These are phyloP conservation scores for Dreissena rostriformis DNA, from an alignment of 1,140 invertebrate genomes.

Conservation along the genomic window DNA sequence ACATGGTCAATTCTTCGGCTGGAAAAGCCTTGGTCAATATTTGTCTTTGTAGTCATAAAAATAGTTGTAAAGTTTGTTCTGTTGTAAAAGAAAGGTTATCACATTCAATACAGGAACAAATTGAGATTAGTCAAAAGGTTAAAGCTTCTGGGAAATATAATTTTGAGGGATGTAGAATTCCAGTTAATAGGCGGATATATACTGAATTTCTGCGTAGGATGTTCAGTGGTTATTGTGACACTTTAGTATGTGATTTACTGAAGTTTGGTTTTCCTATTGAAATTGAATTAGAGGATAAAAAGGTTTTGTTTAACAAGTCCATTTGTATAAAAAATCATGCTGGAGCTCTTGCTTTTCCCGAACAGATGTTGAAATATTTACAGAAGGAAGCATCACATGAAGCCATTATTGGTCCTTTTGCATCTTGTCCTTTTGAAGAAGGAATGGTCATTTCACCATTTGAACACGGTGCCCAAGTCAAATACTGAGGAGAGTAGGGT, in stretches of 20 bases:
- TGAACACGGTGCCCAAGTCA: conserved; percentile 16
- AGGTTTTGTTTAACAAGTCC: background rate
- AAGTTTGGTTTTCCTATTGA: conserved; percentile 28
- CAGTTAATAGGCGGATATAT: background rate
- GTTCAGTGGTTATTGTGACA: conserved; percentile 6
- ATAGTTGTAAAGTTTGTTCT: background rate
- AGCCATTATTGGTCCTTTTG: conserved; percentile 19
- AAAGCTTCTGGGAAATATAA: background rate
- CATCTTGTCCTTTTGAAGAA: background rate
- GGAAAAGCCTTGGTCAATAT: no score
- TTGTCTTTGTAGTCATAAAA: background rate
- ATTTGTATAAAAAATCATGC: conserved; percentile 22
- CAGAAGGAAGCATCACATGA: background rate
- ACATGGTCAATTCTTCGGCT: no score
- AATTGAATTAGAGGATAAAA: background rate
- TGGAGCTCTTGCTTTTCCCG: conserved; percentile 20
- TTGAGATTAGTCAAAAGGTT: background rate
- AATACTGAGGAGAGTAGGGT: conserved; percentile 5
- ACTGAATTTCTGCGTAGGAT: background rate
- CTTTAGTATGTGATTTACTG: conserved; percentile 9
- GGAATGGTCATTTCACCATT: conserved; percentile 15
- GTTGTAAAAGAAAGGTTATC: background rate
- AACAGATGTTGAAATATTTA: conserved; percentile 8
- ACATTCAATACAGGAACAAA: background rate
- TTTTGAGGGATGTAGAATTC: conserved; percentile 19